Base-by-base conservation (phyloP, 2,797 vertebrate genomes). In the Phoxinus dragarum region DNA sequence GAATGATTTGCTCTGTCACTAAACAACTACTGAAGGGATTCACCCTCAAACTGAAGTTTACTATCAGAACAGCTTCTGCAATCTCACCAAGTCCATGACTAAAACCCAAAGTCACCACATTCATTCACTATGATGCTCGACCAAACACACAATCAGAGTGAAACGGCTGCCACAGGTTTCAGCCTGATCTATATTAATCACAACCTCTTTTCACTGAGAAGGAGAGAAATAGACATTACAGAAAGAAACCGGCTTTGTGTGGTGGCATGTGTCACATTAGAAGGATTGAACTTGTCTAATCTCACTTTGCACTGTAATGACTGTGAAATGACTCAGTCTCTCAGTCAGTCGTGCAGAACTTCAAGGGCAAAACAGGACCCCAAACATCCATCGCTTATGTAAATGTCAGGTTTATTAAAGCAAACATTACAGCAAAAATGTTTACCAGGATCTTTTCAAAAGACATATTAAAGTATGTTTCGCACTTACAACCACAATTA, bases 41-140 rank as follows among this genome's bases (percentile, higher is more conserved):
- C 76, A 64, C n/a, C 75, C 23, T 80, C 31, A 67, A 68, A 80
- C 19, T 64, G 19, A 79, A 17, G 77, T 36, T 77, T 54, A 75
- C 23, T 16, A 34, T 34, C 16, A 31, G 5, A 54, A 38, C 2
- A 38, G 14, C 40, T 83, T 74, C 31, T 27, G 34, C 9, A 6
- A 21, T 66, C 77, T 47, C 27, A 47, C 27, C 17, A 66, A 34
- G 59, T 47, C 16, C 42, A 67, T 67, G 44, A 54, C 59, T 52
- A 27, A 52, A 67, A n/a, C 81, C 17, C 1, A 3, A 82, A 47
- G 21, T 52, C 81, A 74, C 61, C 7, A 67, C 19, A 49, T 67
- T 80, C 1, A 67, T 67, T 80, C 2, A 67, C 31, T 49, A n/a
- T 36, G 42, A 80, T 9, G 54, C 34, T 23, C n/a, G 21, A 47